A percentile compares a stretch with the other conserved stretches of the same genome.
These are phyloP conservation scores for Carpatolechia fugitivella DNA, from an alignment of 2,888 invertebrate genomes.

Conservation along the genomic window DNA sequence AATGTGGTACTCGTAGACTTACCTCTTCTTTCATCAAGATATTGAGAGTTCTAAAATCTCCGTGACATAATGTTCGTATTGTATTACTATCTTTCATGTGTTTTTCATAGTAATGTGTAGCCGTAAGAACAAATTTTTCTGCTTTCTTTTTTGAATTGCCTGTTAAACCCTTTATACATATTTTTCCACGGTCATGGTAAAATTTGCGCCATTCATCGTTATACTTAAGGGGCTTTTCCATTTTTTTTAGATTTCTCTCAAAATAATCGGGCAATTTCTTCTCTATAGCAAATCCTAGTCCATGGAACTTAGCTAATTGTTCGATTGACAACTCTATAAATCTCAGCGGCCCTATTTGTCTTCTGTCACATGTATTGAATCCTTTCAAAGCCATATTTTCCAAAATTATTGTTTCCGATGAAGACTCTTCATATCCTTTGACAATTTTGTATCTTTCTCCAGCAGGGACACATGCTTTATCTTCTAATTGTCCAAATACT, in stretches of 20 bases:
- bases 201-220: slow-evolving; percentile 35
- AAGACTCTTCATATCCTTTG: slow-evolving; percentile 40
- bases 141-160: slow-evolving; percentile 22
- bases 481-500: slow-evolving; percentile 41
- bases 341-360: slow-evolving; percentile 39
- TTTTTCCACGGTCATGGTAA: slow-evolving; percentile 11
- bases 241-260: slow-evolving; percentile 31
- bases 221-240: slow-evolving; percentile 27
- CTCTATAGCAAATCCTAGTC: slow-evolving; percentile 43
- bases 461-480: slow-evolving; percentile 36
- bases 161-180: neutral
- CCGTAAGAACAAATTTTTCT: slow-evolving; percentile 29
- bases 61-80: slow-evolving; percentile 41
- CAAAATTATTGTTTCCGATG: slow-evolving; percentile 40
- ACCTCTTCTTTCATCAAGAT: slow-evolving; percentile 47
- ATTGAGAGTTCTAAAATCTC: slow-evolving; percentile 56
- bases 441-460: slow-evolving; percentile 42
- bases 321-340: slow-evolving; percentile 44
- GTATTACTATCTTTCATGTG: slow-evolving; percentile 28
- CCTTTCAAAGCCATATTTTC: slow-evolving; percentile 47
- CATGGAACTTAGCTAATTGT: slow-evolving; percentile 55
- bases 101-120: slow-evolving; percentile 29
- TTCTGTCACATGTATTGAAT: slow-evolving; percentile 39
- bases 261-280: slow-evolving; percentile 38
- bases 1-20: too few species aligned